Evolutionary conservation across 2,888 invertebrate species (phyloP), one percentile per base, ranked within the genome.

Genomic region (Sialis lutaria): DNA sequence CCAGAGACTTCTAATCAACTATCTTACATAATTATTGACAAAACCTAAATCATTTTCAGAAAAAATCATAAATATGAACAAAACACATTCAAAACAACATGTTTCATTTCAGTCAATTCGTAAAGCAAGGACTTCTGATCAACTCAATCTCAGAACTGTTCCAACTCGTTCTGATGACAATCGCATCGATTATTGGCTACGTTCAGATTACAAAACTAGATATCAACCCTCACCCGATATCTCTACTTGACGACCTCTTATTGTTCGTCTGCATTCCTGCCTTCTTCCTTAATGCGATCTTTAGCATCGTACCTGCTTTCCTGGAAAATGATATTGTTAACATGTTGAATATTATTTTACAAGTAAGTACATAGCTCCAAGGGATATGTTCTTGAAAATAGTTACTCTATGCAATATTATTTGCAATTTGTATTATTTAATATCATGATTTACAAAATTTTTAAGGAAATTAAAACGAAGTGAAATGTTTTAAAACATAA

Each of bases 221-320:
- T 55, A 67, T 81, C 48, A 80, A 78, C 56, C 70, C 68, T 48
- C 74, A 75, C 49, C 73, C 76, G 4, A 70, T 78, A 40, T 77
- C 79, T 1, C 61, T 75, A 8, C 67, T 83, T 32, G 83, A 84
- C 54, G 82, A 82, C 55, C 70, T 82, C 1, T 64, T 83, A 1
- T 67, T 83, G 1, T 79, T 81, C 56, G 73, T 82, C 45, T 81
- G 82, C 50, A 64, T 82, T 13, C 83, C 83, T 0, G 80, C 81
- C 10, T 82, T 79, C 64, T 79, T 82, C 57, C 64, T 82, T 54
- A 79, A 81, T 56, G 75, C 78, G 1, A 73, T 79, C 40, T 73
- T 84, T 50, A 79, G 77, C 50, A 68, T 82, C 53, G 68, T 79
- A 8, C 79, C 84, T 1, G 79, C 79, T 1, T 65, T 79, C 34